Evolutionary conservation across 2,888 invertebrate species (phyloP), one percentile per base, ranked within the genome.

Genomic region (Hirtodrosophila duncani): DNA sequence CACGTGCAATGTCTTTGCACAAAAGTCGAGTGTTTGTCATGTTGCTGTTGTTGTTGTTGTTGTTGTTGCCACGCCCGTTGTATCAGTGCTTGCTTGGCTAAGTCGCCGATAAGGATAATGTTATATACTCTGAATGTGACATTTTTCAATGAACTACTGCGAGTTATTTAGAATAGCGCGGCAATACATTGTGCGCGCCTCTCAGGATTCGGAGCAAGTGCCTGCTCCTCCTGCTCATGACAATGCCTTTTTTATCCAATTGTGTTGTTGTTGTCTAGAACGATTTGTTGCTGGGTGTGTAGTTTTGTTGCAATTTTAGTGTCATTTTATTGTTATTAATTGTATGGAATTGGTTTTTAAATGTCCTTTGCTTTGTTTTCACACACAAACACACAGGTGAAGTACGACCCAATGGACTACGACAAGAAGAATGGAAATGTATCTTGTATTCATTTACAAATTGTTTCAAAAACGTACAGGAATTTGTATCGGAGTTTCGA

Each of bases 271-370:
- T 59, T 46, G 23, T n/a, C 13, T 34, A 33, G 7, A 31, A 29
- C 33, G 26, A 17, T 38, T 67, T 66, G 62, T 50, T 39, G 33
- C 23, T 34, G 58, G 42, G 55, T 49, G 70, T 63, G 75, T 59
- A 42, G 36, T 61, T 61, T 79, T 81, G 77, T 81, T 71, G 82
- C 68, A 64, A 77, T 67, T 70, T 75, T 79, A 70, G 52, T 52
- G 67, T 70, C 36, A 75, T 81, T 79, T 81, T 63, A 81, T 75
- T 75, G 82, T 75, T 70, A 60, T 75, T 81, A 81, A 75, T 75
- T 79, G 82, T 60, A 41, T 53, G 39, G 56, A 75, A 70, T 81
- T 56, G 60, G 37, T 64, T 75, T 75, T 59, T 67, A 63, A 75
- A 46, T 75, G 55, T 18, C 31, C 39, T 39, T 72, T 63, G 77